phyloP scores from a whole-genome alignment of 2,888 invertebrate genomes.

The Marasmarcha lunaedactyla region DNA sequence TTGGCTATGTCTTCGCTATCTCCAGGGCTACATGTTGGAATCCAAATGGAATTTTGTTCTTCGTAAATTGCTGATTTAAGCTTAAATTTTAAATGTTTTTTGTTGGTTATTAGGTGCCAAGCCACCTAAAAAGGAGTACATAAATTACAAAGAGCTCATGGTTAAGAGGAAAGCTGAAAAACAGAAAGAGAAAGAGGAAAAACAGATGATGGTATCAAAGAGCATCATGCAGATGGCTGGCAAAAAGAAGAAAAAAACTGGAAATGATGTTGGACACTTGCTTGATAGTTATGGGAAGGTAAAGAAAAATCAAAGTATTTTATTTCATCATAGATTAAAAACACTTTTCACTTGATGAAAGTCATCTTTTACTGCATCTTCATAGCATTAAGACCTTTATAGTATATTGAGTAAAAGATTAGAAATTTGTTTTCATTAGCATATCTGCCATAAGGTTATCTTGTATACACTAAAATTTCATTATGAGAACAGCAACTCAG shows the following conservation, averaged over 20 bases:
- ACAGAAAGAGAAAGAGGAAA: constrained; percentile 49
- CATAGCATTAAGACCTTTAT: too few relatives aligned
- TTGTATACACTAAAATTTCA: too few relatives aligned
- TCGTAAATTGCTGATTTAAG: background rate
- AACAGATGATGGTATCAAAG: constrained; percentile 70
- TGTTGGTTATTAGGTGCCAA: constrained; percentile 73
- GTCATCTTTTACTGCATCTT: too few relatives aligned
- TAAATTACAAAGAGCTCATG: constrained; percentile 81
- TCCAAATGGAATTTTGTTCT: too few relatives aligned
- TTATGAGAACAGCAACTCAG: too few relatives aligned
- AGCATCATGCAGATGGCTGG: constrained; percentile 68
- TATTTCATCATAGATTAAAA: background rate
- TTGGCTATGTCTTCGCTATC: too few relatives aligned
- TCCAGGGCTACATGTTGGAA: background rate
- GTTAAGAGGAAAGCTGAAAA: constrained; percentile 71
- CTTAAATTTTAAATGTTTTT: too few relatives aligned
- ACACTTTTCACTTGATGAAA: too few relatives aligned
- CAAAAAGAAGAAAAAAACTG: constrained; percentile 52
- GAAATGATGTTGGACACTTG: constrained; percentile 59
- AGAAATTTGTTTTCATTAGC: too few relatives aligned
- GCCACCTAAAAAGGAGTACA: constrained; percentile 75
- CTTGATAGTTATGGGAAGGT: constrained; percentile 62
- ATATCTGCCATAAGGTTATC: too few relatives aligned
- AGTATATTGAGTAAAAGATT: too few relatives aligned
- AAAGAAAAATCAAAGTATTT: too few relatives aligned